These are phyloP conservation scores for Lycodopsis pacificus DNA, from an alignment of 2,797 vertebrate species.

Conservation along the genomic window DNA sequence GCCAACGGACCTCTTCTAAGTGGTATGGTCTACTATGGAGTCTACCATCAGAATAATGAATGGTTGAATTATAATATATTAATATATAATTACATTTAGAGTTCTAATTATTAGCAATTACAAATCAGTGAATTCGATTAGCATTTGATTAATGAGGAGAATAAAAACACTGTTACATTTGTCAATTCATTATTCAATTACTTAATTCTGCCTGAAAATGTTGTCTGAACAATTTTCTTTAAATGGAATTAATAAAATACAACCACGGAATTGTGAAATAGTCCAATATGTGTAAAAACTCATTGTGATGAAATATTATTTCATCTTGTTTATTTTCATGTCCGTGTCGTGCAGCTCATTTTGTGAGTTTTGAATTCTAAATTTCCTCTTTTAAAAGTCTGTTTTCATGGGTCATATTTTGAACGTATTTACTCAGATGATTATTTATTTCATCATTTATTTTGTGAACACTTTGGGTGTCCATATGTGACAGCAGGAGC, in stretches of 20 bases:
- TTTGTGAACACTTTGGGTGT: background rate
- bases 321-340: too few species aligned
- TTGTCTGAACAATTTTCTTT: background rate
- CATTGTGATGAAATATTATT: background rate
- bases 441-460: background rate
- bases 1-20: constrained; percentile 10
- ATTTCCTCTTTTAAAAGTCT: background rate
- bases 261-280: background rate
- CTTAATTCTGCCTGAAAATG: constrained; percentile 18
- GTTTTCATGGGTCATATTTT: background rate
- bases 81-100: constrained; percentile 14
- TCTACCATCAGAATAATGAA: constrained; percentile 5
- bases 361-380: background rate
- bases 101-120: constrained; percentile 25
- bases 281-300: background rate
- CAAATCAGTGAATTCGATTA: constrained; percentile 28
- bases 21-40: background rate
- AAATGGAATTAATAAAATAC: background rate
- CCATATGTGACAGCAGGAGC: background rate
- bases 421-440: background rate
- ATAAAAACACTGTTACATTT: constrained; percentile 5
- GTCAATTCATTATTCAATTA: constrained; percentile 32
- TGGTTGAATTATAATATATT: constrained; percentile 15
- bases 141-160: constrained; percentile 22
- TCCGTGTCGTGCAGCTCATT: background rate